Evolutionary conservation across 2,888 invertebrate genomes (phyloP), one percentile per base, ranked within the genome.

Genomic region (Drosophila sordidapex): DNA sequence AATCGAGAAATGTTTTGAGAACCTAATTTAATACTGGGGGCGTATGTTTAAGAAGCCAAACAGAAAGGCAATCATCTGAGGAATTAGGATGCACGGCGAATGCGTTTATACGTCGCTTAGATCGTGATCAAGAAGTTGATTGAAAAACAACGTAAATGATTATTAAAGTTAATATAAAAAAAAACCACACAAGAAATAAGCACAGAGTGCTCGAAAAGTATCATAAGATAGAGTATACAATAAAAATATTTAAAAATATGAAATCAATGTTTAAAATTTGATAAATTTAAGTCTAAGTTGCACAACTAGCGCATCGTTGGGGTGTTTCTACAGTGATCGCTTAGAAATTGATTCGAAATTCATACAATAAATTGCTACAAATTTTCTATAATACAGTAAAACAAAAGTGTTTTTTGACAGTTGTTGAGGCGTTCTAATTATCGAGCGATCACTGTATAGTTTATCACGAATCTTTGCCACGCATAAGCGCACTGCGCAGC

Each of bases 41-140:
- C 27, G 63, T 59, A 76, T 74, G 76, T 51, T 60, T 81, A 69
- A 72, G 51, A 83, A 83, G 79, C 82, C n/a, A 36, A 67, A 82
- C 35, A 7, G 31, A 72, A 68, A 33, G 38, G 7, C 29, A 60
- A 40, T 10, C 15, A 53, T 64, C 36, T 33, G 46, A 13, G 35
- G 57, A 40, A 59, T 59, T 54, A 29, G 35, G 27, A 68, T 49
- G 53, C 27, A 40, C 29, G 57, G 52, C 54, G 43, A 38, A 53
- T 71, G 61, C 77, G 79, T 65, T 79, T 63, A 70, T 61, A 57
- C 83, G 75, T 67, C 31, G 48, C 52, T 18, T 21, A 4, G 38
- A 36, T 36, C n/a, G 33, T 51, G 27, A 51, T 15, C 43, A 25
- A 10, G 21, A n/a, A 15, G 21, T 15, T 18, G 18, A 13, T 36